Evolutionary conservation across 2,888 invertebrate species (phyloP).

Genomic region (Melieria omissa): DNA sequence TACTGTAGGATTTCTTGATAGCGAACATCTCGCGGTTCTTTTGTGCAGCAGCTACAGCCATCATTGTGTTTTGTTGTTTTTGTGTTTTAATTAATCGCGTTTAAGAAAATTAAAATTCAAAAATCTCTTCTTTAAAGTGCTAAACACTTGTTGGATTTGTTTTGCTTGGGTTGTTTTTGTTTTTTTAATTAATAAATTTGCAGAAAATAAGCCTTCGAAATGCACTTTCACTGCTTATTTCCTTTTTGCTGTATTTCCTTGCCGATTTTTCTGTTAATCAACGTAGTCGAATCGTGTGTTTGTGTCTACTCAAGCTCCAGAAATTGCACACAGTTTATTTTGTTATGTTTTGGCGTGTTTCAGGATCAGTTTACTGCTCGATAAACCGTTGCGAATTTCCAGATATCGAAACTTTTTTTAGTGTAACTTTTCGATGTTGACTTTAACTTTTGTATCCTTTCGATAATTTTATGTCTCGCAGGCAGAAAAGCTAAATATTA

Average conservation of each 20-base stretch:
- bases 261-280: slow-evolving; percentile 45
- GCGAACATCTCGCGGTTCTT: slow-evolving; percentile 97
- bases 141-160: slow-evolving; percentile 46
- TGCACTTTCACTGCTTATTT: slow-evolving; percentile 63
- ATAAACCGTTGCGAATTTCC: slow-evolving; percentile 29
- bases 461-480: slow-evolving; percentile 15
- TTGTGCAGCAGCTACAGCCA: slow-evolving; percentile 92
- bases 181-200: slow-evolving; percentile 27
- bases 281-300: slow-evolving; percentile 45
- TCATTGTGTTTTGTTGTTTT: slow-evolving; percentile 69
- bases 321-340: slow-evolving; percentile 42
- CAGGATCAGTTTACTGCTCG: slow-evolving; percentile 32
- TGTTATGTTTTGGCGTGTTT: slow-evolving; percentile 35
- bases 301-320: slow-evolving; percentile 59
- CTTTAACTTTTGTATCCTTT: slow-evolving; percentile 49
- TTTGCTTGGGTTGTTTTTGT: slow-evolving; percentile 47
- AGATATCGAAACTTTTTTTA: slow-evolving; percentile 34
- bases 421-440: slow-evolving; percentile 34
- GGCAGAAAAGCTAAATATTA: slow-evolving; percentile 60
- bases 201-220: slow-evolving; percentile 61
- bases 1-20: slow-evolving; percentile 96
- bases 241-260: slow-evolving; percentile 25
- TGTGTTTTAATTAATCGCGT: slow-evolving; percentile 41
- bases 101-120: slow-evolving; percentile 45
- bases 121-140: slow-evolving; percentile 56